A percentile compares a stretch with the other conserved stretches of the same genome.
Conservation (phyloP, 2,113 vertebrate species). For the Scomber colias region DNA sequence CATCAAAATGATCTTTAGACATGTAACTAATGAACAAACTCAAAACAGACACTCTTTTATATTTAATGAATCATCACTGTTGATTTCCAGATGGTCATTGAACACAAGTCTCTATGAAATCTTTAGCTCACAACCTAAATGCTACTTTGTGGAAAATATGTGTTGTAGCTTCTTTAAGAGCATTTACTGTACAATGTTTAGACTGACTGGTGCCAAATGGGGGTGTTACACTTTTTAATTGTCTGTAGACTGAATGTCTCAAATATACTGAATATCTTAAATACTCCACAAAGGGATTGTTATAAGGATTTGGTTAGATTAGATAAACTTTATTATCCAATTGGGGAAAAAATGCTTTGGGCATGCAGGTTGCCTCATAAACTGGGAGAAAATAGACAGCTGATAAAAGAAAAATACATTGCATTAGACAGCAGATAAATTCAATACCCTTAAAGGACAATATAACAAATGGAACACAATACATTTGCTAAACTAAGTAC, state of each 20-base stretch:
- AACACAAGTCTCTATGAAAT: not conserved
- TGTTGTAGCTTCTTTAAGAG: not conserved
- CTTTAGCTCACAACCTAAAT: not conserved
- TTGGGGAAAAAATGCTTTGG: slow-evolving; percentile 4
- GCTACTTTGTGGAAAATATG: not conserved
- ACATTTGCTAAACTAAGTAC: slow-evolving; percentile 42
- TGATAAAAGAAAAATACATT: slow-evolving; percentile 37
- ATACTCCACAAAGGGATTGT: not conserved
- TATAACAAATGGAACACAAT: slow-evolving; percentile 40
- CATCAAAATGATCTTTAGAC: not conserved
- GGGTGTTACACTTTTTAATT: slow-evolving; percentile 33
- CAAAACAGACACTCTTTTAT: not conserved
- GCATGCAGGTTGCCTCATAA: slow-evolving; percentile 27
- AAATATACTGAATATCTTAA: no score
- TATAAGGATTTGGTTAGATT: slow-evolving; percentile 38
- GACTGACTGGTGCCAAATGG: slow-evolving; percentile 1
- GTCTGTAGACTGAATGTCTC: not conserved
- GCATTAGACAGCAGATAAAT: slow-evolving; percentile 39
- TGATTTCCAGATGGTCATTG: slow-evolving; percentile 16
- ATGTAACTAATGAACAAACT: not conserved
- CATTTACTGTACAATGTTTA: not conserved
- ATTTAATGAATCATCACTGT: not conserved
- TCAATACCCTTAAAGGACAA: slow-evolving; percentile 40
- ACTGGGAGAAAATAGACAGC: slow-evolving; percentile 20
- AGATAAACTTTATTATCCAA: slow-evolving; percentile 21